Evolutionary conservation across 2,113 vertebrate species (phyloP), one percentile per base, ranked within the genome.

Genomic region (Marcusenius ussheri): DNA sequence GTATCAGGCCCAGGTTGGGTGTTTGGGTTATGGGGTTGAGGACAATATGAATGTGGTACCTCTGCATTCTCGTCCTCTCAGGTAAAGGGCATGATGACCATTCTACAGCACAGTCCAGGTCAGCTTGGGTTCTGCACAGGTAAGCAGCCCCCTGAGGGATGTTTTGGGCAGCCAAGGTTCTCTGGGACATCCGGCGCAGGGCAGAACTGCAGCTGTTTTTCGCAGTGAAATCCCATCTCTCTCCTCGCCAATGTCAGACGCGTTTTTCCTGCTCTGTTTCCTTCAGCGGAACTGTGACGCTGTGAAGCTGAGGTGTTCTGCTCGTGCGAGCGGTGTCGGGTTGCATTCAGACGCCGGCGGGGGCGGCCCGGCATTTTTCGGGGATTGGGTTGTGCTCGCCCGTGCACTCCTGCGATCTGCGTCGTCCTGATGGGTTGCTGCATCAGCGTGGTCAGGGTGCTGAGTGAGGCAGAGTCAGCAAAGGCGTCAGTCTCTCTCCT

Each of bases 341-440:
- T 89, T 89, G 47, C 27, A 31, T 35, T 56, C 5, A 17, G 88
- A 46, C 27, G 42, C 88, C 27, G 8, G 5, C 51, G n/a, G 88
- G 27, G 24, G 47, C 8, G 80, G 45, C 35, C 19, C 7, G 9
- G 45, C 19, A 13, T 31, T 70, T 70, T 84, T 84, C 50, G n/a
- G 85, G 31, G 47, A 90, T 90, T 56, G 31, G 70, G 21, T 88
- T 90, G 24, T 53, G 84, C 84, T 53, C 39, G 47, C 70, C 31
- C 15, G 47, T 21, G 49, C 70, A 31, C 17, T 56, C 70, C 83
- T 46, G 80, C n/a, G n/a, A 49, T 24, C 53, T 85, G 87, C 83
- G 27, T 39, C 53, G 58, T 58, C 39, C 11, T 27, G 56, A 31
- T 13, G 24, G 4, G 90, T 21, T 17, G 46, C 70, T 83, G 42